Evolutionary conservation across 2,888 invertebrate genomes (phyloP).

Genomic region (Euclidia mi): DNA sequence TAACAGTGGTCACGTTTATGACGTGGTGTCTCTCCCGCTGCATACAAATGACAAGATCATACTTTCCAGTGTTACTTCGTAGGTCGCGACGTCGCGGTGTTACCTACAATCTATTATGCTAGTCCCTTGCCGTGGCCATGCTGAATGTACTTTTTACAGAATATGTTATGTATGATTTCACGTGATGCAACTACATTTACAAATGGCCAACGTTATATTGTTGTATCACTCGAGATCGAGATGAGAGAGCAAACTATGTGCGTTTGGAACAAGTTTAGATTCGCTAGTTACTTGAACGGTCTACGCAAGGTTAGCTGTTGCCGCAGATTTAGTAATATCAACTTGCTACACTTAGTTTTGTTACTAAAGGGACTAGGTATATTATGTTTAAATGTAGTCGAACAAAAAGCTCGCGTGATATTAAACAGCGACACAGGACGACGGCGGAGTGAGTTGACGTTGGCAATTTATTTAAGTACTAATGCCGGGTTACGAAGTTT

Average conservation of each 20-base stretch:
- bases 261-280: constrained; percentile 15
- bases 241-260: constrained; percentile 4
- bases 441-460: constrained; percentile 12
- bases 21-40: constrained; percentile 69
- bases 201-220: constrained; percentile 32
- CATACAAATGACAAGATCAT: constrained; percentile 79
- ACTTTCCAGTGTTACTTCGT: constrained; percentile 75
- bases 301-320: constrained; percentile 7
- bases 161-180: constrained; percentile 34
- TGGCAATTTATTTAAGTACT: constrained; percentile 27
- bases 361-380: constrained; percentile 11
- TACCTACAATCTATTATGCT: constrained; percentile 64
- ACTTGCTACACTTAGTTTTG: constrained; percentile 23
- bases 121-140: constrained; percentile 27
- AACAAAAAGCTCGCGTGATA: constrained; percentile 11
- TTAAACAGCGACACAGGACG: constrained; percentile 5
- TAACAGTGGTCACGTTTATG: constrained; percentile 75
- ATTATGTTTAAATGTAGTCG: constrained; percentile 6
- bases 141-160: constrained; percentile 43
- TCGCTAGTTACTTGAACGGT: constrained; percentile 3
- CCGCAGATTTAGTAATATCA: constrained; percentile 22
- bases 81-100: constrained; percentile 63
- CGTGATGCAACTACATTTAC: constrained; percentile 44
- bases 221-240: constrained; percentile 31
- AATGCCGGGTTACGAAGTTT: constrained; percentile 40